Evolutionary conservation across 1,140 invertebrate species (phyloP).

Genomic region (Anoplophora glabripennis): DNA sequence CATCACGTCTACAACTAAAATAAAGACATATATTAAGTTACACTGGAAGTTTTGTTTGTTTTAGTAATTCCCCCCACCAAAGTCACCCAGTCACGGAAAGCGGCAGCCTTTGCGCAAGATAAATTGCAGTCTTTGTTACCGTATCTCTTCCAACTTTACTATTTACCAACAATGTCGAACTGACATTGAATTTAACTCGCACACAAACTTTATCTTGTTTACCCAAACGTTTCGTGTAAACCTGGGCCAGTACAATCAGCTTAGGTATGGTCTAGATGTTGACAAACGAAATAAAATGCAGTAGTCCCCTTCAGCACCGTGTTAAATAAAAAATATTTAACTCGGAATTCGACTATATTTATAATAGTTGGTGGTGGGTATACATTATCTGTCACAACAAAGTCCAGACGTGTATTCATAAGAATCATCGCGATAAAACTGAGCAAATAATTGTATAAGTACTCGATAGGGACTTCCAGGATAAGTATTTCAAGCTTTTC

Average conservation of each 20-base stretch:
- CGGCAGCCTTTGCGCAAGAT: too few relatives aligned
- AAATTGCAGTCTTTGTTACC: too few relatives aligned
- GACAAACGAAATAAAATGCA: neutral
- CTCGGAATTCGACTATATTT: neutral
- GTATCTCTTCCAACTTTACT: too few relatives aligned
- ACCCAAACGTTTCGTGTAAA: neutral
- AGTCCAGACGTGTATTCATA: neutral
- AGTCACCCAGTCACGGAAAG: too few relatives aligned
- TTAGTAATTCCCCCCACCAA: too few relatives aligned
- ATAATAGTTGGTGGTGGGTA: neutral
- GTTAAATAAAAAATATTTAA: slow-evolving; percentile 1
- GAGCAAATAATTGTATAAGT: neutral
- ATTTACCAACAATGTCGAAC: too few relatives aligned
- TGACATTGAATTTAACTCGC: neutral
- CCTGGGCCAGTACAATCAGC: neutral
- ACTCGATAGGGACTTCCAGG: too few relatives aligned
- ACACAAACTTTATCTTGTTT: neutral
- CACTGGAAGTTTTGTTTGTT: too few relatives aligned
- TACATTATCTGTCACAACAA: neutral
- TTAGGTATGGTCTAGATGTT: neutral
- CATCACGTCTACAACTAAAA: too few relatives aligned
- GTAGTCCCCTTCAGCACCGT: neutral
- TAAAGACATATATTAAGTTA: too few relatives aligned
- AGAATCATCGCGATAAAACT: neutral
- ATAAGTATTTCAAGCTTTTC: too few relatives aligned